Percentiles rank a stretch among this genome's conserved stretches.
Evolutionary conservation across 2,113 vertebrate species (phyloP).

Genomic region (Corapipo altera): DNA sequence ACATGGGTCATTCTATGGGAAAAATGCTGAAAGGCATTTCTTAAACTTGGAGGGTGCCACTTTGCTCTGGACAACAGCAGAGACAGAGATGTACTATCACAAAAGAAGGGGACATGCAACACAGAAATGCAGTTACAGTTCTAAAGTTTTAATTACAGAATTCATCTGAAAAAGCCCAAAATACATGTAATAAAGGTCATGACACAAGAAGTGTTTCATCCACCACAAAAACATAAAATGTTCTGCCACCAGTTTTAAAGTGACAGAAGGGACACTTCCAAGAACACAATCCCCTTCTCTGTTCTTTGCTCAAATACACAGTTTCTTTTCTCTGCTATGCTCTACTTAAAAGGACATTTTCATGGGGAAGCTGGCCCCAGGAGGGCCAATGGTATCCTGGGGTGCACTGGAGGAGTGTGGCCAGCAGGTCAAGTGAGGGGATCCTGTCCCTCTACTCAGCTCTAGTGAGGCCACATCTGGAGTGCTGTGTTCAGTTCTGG

Average conservation of each 20-base stretch:
- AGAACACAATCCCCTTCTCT: not conserved
- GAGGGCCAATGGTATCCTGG: not conserved
- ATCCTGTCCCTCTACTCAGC: not conserved
- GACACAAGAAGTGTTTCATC: not conserved
- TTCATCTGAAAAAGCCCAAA: not conserved
- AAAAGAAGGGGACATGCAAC: not conserved
- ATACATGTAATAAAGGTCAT: not conserved
- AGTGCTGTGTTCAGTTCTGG: not conserved
- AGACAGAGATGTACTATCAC: not conserved
- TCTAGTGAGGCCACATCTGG: not conserved
- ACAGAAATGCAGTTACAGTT: not conserved
- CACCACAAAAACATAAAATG: not conserved
- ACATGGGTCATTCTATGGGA: not conserved
- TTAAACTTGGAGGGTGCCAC: not conserved
- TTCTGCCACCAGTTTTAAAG: not conserved
- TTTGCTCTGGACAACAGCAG: not conserved
- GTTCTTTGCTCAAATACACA: not conserved
- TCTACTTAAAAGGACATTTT: not conserved
- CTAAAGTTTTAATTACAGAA: not conserved
- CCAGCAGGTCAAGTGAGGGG: no score
- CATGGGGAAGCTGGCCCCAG: not conserved
- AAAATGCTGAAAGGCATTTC: slow-evolving; percentile 1
- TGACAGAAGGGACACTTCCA: not conserved
- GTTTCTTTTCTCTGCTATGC: not conserved
- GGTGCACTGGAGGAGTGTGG: not conserved